Evolutionary conservation across 2,113 vertebrate genomes (phyloP).

Genomic region (Lagopus muta): DNA sequence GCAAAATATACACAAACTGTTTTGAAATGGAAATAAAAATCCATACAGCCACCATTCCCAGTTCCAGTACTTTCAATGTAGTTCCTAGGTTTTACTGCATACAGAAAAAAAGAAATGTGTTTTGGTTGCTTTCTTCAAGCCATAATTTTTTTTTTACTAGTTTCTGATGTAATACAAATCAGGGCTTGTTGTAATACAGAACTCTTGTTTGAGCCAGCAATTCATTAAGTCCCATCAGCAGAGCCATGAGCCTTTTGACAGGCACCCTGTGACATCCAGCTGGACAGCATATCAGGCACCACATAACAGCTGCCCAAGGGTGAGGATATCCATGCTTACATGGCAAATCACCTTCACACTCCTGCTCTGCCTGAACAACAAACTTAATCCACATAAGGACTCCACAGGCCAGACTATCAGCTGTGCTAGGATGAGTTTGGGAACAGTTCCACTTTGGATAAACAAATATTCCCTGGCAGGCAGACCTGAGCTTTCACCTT

Average conservation of each 20-base stretch:
- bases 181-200: neutral
- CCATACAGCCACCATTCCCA: neutral
- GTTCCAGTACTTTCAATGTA: neutral
- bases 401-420: neutral
- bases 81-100: neutral
- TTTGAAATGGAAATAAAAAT: neutral
- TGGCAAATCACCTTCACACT: neutral
- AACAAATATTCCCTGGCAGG: neutral
- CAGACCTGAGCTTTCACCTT: neutral
- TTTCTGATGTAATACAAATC: neutral
- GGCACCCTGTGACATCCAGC: neutral
- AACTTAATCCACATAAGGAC: neutral
- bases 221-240: neutral
- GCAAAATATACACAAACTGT: neutral
- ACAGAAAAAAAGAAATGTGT: neutral
- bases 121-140: neutral
- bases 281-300: neutral
- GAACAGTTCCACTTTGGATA: neutral
- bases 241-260: rapidly evolving
- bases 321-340: neutral
- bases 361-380: neutral
- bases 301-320: neutral
- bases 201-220: neutral
- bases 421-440: neutral
- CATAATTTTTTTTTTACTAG: neutral